These are phyloP conservation scores for Haemorhous mexicanus DNA, from an alignment of 2,113 vertebrate species.

Conservation along the genomic window DNA sequence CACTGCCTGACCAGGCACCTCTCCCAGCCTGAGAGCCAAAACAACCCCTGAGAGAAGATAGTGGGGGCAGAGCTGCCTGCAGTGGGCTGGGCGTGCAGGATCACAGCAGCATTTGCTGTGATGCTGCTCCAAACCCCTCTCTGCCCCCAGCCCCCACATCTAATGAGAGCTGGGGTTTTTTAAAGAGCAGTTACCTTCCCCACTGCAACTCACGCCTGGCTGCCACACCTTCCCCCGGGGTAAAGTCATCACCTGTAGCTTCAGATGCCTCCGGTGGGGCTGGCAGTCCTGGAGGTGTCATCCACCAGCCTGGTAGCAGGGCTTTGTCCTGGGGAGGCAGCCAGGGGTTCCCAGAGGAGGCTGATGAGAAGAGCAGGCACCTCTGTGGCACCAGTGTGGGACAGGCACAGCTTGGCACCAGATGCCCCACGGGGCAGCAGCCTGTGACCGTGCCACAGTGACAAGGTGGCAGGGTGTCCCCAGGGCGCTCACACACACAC, in stretches of 20 bases:
- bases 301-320: neutral
- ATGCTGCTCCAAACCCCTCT: neutral
- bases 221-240: neutral
- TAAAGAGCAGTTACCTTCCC: neutral
- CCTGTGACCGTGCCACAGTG: rapidly evolving
- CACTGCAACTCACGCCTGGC: neutral
- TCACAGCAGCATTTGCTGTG: neutral
- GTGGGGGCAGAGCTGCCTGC: neutral
- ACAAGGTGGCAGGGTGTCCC: neutral
- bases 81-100: neutral
- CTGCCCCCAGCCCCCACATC: neutral
- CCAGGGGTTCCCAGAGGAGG: neutral
- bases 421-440: neutral
- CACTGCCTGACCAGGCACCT: neutral
- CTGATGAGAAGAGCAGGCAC: neutral
- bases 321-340: neutral
- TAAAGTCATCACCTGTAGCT: neutral
- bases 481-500: neutral
- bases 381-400: too few species aligned
- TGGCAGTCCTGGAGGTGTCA: neutral
- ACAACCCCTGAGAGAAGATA: neutral
- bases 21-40: neutral
- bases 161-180: neutral
- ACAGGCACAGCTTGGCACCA: too few species aligned
- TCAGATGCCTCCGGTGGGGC: neutral